A percentile compares a stretch with the other conserved stretches of the same genome.
phyloP scores from a whole-genome alignment of 2,888 invertebrate genomes.

The Erpobdella octoculata region DNA sequence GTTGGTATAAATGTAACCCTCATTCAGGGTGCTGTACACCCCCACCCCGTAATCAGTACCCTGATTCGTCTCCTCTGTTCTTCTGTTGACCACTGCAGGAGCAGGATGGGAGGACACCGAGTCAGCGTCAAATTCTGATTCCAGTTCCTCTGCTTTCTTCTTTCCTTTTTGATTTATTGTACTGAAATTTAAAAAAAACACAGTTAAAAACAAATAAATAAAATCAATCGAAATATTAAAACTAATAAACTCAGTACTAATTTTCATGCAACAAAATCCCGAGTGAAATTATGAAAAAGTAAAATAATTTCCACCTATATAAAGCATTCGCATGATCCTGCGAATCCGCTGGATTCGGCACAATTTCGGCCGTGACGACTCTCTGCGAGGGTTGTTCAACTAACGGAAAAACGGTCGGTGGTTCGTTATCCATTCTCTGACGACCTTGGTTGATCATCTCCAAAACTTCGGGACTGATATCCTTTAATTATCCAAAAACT shows the following conservation, averaged over 20 bases:
- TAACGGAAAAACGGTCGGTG: neutral
- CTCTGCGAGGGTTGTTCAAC: neutral
- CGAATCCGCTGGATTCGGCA: neutral
- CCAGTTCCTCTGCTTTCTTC: neutral
- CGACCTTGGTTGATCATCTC: neutral
- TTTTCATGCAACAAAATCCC: neutral
- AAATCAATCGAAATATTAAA: neutral
- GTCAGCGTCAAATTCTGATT: neutral
- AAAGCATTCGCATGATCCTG: neutral
- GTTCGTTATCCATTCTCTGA: neutral
- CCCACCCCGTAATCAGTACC: neutral
- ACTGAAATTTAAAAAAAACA: too few species aligned
- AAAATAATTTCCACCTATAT: neutral
- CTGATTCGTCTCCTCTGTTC: neutral
- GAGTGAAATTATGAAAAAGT: neutral
- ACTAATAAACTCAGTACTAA: neutral
- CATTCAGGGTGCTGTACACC: constrained; percentile 23
- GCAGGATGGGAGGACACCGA: neutral
- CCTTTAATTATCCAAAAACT: too few species aligned
- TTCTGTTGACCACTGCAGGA: neutral
- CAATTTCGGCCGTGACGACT: neutral
- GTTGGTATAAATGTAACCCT: constrained; percentile 15
- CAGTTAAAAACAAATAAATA: neutral
- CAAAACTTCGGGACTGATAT: neutral
- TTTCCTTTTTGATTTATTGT: neutral